Conservation (phyloP, 2,888 invertebrate genomes). For the Ceraclea dissimilis region DNA sequence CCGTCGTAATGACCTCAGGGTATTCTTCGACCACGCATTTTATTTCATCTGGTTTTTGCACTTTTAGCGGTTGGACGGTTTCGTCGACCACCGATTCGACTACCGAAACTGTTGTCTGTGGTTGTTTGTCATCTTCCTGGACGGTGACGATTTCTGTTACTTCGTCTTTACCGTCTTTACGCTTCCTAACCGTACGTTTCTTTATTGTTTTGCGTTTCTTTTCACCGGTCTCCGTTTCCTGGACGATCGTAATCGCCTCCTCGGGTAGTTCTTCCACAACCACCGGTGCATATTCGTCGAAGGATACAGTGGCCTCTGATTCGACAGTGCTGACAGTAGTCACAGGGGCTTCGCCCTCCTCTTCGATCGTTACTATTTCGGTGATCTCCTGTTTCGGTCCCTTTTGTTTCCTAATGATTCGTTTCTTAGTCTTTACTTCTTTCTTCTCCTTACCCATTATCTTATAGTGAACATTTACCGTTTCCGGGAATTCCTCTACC, state of each 20-base stretch:
- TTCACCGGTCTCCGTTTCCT: conserved; percentile 28
- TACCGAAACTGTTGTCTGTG: conserved; percentile 32
- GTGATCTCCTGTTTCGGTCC: conserved; percentile 31
- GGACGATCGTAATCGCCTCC: conserved; percentile 3
- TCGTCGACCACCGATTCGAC: not conserved
- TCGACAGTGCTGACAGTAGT: conserved; percentile 32
- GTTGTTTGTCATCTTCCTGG: conserved; percentile 34
- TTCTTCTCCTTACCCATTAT: conserved; percentile 28
- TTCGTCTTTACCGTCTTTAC: conserved; percentile 32
- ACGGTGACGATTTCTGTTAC: conserved; percentile 31
- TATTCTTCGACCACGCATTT: conserved; percentile 18
- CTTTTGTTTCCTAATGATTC: conserved; percentile 29
- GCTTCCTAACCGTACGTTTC: conserved; percentile 32
- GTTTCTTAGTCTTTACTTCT: conserved; percentile 33
- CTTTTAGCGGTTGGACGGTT: not conserved
- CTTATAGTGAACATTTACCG: conserved; percentile 25
- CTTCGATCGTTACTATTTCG: conserved; percentile 35
- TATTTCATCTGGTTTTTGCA: not conserved
- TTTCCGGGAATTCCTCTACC: conserved; percentile 28
- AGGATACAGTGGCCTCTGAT: conserved; percentile 26
- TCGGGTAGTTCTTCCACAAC: conserved; percentile 34
- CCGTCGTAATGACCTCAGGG: conserved; percentile 14
- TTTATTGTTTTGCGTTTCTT: conserved; percentile 32
- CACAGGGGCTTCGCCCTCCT: conserved; percentile 29
- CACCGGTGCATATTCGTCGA: conserved; percentile 24